Evolutionary conservation across 1,140 invertebrate species (phyloP).

Genomic region (Pogonognathellus flavescens): DNA sequence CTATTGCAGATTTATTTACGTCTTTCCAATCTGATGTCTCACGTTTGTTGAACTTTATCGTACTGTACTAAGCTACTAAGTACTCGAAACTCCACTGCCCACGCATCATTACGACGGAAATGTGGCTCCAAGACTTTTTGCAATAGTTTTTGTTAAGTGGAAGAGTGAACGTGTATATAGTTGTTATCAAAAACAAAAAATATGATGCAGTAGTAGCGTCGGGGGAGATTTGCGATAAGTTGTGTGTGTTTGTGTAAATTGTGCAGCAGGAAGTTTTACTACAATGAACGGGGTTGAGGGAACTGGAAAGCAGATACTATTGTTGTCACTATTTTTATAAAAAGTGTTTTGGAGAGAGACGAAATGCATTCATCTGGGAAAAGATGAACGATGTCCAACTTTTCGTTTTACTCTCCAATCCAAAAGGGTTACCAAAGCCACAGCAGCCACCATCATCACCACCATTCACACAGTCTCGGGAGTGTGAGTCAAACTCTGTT

Average conservation of each 20-base stretch:
- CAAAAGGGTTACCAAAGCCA: slow-evolving; percentile 31
- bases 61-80: no score
- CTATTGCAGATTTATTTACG: no score
- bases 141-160: no score
- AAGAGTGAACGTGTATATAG: no score
- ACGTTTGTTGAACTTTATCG: no score
- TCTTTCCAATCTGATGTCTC: no score
- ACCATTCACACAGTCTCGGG: not conserved
- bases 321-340: not conserved
- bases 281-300: not conserved
- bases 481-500: slow-evolving; percentile 9
- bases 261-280: not conserved
- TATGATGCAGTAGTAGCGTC: no score
- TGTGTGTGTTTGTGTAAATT: not conserved
- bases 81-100: no score
- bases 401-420: slow-evolving; percentile 62
- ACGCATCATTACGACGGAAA: no score
- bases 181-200: no score
- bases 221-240: not conserved
- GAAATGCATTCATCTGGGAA: slow-evolving; percentile 8
- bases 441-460: no score
- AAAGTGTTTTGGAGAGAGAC: not conserved
- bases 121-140: no score
- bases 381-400: slow-evolving; percentile 57
- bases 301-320: not conserved